Base-by-base conservation (phyloP, 2,888 invertebrate genomes). In the Labia minor region DNA sequence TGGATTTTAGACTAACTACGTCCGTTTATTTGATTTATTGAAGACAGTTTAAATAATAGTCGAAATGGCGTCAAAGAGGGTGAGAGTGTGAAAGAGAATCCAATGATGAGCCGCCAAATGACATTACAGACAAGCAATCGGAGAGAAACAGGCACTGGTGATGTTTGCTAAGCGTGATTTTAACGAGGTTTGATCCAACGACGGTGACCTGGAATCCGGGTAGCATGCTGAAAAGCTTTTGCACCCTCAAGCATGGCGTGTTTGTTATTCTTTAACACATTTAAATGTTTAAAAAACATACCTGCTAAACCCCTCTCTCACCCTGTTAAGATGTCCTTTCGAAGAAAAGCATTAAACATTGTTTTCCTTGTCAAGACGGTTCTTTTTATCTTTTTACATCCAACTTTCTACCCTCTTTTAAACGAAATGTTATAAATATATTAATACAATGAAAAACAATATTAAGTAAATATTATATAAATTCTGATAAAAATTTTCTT, bases 271-370 rank as follows among this genome's bases (percentile, higher is more conserved):
- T 63, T 66, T 64, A 49, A 63, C 65, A 67, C 67, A 65, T 69
- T 69, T 69, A 66, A 69, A 68, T 68, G 69, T 69, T 69, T 69
- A 65, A 63, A 68, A 68, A 66, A 69, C 64, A 49, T 49, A 49
- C 49, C 49, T 49, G 49, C 49, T 49, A 6, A 11, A 8, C 6
- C 6, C 33, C 11, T 11, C 11, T 8, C 33, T 33, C 11, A 6
- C 6, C 6, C 33, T 11, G 33, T 11, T 11, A 11, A 11, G 6
- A 33, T 33, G 33, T 11, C 33, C 33, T 33, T 33, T 33, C 33
- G 6, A 33, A 33, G 33, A 33, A 33, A 33, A 8, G 33, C 33
- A 8, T 11, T 33, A 33, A 33, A 33, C 33, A 11, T 8, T 33
- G 33, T 33, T 33, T 33, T 33, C 11, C 33, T 33, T 33, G 6